Evolutionary conservation across 2,888 invertebrate genomes (phyloP), one percentile per base, ranked within the genome.

Genomic region (Eupithecia insigniata): DNA sequence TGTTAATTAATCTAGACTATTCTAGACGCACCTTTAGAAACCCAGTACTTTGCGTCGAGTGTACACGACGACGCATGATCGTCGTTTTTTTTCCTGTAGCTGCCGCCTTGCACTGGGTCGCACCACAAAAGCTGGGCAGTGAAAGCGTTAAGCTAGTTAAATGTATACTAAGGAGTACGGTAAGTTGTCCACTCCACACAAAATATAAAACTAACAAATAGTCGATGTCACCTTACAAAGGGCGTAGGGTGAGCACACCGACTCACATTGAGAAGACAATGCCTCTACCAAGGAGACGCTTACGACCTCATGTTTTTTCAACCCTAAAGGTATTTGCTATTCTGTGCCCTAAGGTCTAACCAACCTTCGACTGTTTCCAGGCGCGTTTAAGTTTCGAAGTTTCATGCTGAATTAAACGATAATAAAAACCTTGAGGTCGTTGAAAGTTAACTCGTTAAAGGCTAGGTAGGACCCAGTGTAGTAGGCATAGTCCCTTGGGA

Each of bases 211-310:
- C 71, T 65, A 72, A 76, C 72, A 68, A 78, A 71, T 62, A 69
- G 78, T 72, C 76, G 71, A 69, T 79, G 83, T 84, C 84, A 84
- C 84, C 85, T 84, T 81, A 66, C 55, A 69, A 82, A 82, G 83
- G 84, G 80, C 83, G 80, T 70, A 76, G 81, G 84, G 81, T 80
- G 78, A 79, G 69, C 73, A 7, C 76, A 72, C 77, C 75, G 72
- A 72, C 46, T 86, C 83, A 85, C 85, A 84, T 84, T 85, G 84
- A 80, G 67, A 77, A 85, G 86, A 84, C 86, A 85, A 82, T 81
- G 82, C 79, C 82, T 77, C 73, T 60, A 55, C 72, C 75, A 84
- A 85, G 86, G 86, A 84, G 85, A 80, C 70, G 75, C 64, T 67
- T 78, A 73, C 79, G 85, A 85, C 85, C 85, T 84, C 79, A 75